Evolutionary conservation across 2,797 vertebrate genomes (phyloP).

Genomic region (Sylvia borin): DNA sequence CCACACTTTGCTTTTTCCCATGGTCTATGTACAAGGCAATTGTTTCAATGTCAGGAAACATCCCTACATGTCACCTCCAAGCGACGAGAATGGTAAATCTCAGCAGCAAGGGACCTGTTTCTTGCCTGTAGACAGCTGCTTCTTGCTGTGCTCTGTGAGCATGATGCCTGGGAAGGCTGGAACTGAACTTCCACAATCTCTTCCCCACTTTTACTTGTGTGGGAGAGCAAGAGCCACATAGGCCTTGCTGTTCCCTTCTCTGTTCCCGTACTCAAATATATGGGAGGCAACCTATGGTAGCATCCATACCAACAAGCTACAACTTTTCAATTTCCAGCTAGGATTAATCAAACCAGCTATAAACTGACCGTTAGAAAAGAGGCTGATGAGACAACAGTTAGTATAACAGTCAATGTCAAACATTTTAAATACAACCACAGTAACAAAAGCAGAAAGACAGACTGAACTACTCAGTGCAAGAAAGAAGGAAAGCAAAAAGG

Average conservation of each 20-base stretch:
- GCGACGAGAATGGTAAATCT: not conserved
- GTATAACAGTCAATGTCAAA: not conserved
- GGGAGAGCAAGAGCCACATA: not conserved
- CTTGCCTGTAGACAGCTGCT: not conserved
- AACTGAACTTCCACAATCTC: not conserved
- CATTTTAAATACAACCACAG: not conserved
- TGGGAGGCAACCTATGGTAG: not conserved
- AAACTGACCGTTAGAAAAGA: not conserved
- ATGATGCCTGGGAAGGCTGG: not conserved
- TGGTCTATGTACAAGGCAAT: fast-evolving
- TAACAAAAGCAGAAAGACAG: not conserved
- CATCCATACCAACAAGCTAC: not conserved
- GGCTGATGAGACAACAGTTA: not conserved
- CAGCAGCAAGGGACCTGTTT: not conserved
- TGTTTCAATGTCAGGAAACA: not conserved
- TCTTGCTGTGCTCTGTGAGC: not conserved
- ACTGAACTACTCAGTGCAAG: not conserved
- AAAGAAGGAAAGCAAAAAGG: not conserved
- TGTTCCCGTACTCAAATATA: not conserved
- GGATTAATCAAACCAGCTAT: not conserved
- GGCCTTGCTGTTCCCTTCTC: not conserved
- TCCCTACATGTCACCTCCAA: not conserved
- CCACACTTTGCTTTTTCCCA: not conserved
- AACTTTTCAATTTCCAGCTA: not conserved
- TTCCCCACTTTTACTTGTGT: not conserved